Evolutionary conservation across 2,888 invertebrate genomes (phyloP), one percentile per base, ranked within the genome.

Genomic region (Stenodera caucasica): DNA sequence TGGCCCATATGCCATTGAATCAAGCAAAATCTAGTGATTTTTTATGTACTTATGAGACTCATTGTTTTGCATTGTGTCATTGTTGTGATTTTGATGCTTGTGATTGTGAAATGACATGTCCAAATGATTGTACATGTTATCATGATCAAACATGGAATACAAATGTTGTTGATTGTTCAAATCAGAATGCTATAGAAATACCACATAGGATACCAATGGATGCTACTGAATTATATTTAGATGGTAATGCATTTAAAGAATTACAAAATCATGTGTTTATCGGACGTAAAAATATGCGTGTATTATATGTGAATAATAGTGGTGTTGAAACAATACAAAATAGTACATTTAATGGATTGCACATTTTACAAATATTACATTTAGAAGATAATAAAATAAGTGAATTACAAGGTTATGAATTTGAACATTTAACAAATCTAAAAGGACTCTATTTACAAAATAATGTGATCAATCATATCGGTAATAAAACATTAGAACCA

Each of bases 81-180:
- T 95, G 94, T 76, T 95, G 94, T 80, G 93, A 94, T 78, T 95
- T 92, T 77, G 93, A 93, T 75, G 92, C 92, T 33, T 95, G 94
- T 78, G 94, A 95, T 81, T 95, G 94, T 82, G 91, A 94, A 84
- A 93, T 93, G 90, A 92, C 91, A 54, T 95, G 94, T 75, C 94
- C 94, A 23, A 85, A 84, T 58, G 91, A 91, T 76, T 95, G 94
- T 81, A 90, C 90, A 57, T 95, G 94, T 80, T 94, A 92, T 81
- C 91, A 92, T 77, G 94, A 94, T 80, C 90, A 91, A 76, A 88
- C 90, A 23, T 94, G 92, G 91, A 87, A 89, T 49, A 90, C 91
- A 18, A 93, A 93, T 81, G 90, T 93, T 52, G 92, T 93, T 54
- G 92, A 92, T 79, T 93, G 93, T 76, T 89, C 90, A n/a, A n/a